phyloP scores from a whole-genome alignment of 1,140 invertebrate species.

The Vanessa tameamea region DNA sequence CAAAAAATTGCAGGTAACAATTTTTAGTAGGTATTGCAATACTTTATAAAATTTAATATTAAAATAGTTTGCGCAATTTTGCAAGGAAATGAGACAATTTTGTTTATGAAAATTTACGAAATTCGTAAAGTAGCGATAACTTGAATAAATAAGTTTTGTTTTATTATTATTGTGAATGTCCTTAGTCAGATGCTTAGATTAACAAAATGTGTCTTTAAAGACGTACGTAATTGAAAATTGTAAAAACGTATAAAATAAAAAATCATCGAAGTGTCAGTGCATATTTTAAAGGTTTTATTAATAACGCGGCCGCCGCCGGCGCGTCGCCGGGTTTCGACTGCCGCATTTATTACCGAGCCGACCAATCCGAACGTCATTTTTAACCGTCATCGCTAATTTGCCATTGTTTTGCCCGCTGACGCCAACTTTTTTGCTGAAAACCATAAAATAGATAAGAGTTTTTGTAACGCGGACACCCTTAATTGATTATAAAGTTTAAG shows the following conservation, averaged over 20 bases:
- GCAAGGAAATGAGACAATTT: too few species aligned
- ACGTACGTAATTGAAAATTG: background rate
- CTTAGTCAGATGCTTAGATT: too few species aligned
- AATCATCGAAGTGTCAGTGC: constrained; percentile 38
- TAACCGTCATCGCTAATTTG: constrained; percentile 79
- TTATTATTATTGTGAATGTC: too few species aligned
- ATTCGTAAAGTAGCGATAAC: too few species aligned
- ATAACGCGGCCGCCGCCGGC: constrained; percentile 50
- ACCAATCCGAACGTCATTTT: constrained; percentile 74
- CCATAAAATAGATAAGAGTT: constrained; percentile 77
- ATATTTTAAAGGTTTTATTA: constrained; percentile 58
- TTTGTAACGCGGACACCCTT: constrained; percentile 51
- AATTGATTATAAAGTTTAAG: constrained; percentile 71
- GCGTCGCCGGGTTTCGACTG: constrained; percentile 48
- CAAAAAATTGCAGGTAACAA: constrained; percentile 43
- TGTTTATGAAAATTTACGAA: too few species aligned
- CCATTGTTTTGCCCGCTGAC: constrained; percentile 77
- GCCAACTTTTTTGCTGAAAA: constrained; percentile 75
- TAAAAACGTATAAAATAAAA: constrained; percentile 8
- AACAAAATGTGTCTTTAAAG: background rate
- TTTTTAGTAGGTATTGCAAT: background rate
- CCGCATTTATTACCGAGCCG: constrained; percentile 62
- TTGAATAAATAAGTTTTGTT: too few species aligned
- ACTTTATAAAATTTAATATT: constrained; percentile 13
- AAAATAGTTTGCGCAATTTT: too few species aligned